Percentiles rank a stretch among this genome's conserved stretches.
These are phyloP conservation scores for Rhinichthys osculus DNA, from an alignment of 2,797 vertebrate species.

Conservation along the genomic window DNA sequence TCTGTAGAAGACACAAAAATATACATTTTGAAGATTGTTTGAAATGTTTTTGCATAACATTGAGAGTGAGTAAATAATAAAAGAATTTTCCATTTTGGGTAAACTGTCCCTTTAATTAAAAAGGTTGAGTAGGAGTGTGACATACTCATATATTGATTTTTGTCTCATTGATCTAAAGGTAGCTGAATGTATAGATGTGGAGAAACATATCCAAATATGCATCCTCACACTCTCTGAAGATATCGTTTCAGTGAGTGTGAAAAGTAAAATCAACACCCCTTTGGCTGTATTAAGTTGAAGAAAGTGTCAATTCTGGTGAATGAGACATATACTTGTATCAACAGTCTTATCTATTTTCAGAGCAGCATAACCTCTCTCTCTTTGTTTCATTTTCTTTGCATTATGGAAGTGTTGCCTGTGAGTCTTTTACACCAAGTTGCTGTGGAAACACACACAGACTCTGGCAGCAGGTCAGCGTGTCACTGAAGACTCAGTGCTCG, in stretches of 20 bases:
- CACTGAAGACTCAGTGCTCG: slow-evolving; percentile 73
- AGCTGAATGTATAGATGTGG: not conserved
- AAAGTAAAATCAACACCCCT: not conserved
- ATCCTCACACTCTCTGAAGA: not conserved
- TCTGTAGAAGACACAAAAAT: not conserved
- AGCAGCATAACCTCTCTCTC: slow-evolving; percentile 58
- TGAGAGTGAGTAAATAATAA: not conserved
- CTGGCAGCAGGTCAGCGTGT: slow-evolving; percentile 79
- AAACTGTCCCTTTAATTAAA: not conserved
- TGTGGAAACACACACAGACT: slow-evolving; percentile 79
- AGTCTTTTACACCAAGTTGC: slow-evolving; percentile 80
- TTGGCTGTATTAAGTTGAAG: not conserved
- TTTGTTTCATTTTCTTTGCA: slow-evolving; percentile 67
- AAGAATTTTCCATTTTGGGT: not conserved
- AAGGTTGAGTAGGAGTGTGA: not conserved
- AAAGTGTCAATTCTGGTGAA: slow-evolving; percentile 15
- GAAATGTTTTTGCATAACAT: not conserved
- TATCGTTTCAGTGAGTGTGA: not conserved
- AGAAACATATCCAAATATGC: not conserved
- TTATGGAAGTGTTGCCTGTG: slow-evolving; percentile 66
- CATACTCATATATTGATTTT: not conserved
- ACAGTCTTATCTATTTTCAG: slow-evolving; percentile 1
- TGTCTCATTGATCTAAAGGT: not conserved
- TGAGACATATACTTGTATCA: slow-evolving; percentile 1
- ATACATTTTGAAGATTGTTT: not conserved